Conservation (phyloP, 2,888 invertebrate genomes). For the Papilio gigon region DNA sequence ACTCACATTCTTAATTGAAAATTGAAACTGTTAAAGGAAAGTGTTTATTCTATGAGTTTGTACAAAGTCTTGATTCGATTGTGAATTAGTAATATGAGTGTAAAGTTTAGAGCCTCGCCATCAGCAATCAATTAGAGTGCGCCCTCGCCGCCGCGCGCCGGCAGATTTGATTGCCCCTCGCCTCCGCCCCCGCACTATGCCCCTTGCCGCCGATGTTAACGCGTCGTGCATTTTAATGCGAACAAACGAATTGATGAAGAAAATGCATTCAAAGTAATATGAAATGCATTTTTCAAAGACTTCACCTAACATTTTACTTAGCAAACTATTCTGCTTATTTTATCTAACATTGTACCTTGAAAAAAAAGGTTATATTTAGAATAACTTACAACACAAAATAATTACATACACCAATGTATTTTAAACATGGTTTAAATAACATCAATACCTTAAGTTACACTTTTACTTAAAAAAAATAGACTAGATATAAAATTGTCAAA, state of each 20-base stretch:
- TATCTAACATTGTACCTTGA: too few species aligned
- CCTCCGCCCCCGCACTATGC: slow-evolving; percentile 41
- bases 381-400: too few species aligned
- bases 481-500: neutral
- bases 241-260: slow-evolving; percentile 43
- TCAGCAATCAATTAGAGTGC: slow-evolving; percentile 54
- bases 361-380: too few species aligned
- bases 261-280: neutral
- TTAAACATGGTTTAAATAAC: too few species aligned
- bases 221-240: slow-evolving; percentile 51
- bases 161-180: slow-evolving; percentile 50
- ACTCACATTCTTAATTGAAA: neutral
- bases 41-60: slow-evolving; percentile 1
- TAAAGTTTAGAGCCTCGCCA: slow-evolving; percentile 47
- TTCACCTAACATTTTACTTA: too few species aligned
- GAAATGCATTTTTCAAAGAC: neutral
- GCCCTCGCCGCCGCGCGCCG: slow-evolving; percentile 31
- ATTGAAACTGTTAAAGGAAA: slow-evolving; percentile 13
- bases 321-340: too few species aligned
- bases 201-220: slow-evolving; percentile 44
- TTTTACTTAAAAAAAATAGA: neutral
- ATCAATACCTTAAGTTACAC: too few species aligned
- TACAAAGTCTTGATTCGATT: slow-evolving; percentile 14
- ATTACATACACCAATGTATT: too few species aligned
- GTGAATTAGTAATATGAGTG: slow-evolving; percentile 40